These are phyloP conservation scores for Megalurothrips usitatus DNA, from an alignment of 2,888 invertebrate genomes.

Conservation along the genomic window DNA sequence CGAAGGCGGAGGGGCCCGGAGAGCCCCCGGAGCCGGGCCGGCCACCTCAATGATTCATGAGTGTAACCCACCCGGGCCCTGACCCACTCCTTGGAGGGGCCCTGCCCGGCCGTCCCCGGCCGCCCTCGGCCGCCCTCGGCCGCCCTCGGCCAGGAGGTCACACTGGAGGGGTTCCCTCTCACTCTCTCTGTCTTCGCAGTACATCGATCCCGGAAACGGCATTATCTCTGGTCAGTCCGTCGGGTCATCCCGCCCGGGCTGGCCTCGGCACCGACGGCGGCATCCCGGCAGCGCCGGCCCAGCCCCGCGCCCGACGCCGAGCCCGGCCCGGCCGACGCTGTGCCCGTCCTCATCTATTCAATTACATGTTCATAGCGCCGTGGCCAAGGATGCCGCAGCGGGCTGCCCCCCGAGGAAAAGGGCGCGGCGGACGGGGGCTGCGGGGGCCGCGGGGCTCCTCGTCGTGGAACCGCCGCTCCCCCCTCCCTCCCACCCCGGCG, in stretches of 20 bases:
- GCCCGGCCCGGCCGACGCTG: not conserved
- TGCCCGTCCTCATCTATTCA: not conserved
- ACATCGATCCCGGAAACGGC: slow-evolving; percentile 18
- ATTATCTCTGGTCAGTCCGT: not conserved
- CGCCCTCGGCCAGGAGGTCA: not conserved
- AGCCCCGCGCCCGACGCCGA: no score
- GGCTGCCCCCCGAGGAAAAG: not conserved
- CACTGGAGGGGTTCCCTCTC: not conserved
- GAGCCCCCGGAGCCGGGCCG: not conserved
- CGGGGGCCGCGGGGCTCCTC: slow-evolving; percentile 15
- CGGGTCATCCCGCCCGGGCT: not conserved
- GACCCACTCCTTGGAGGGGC: not conserved
- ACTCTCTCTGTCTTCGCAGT: not conserved
- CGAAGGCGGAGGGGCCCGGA: not conserved
- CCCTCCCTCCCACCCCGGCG: no score
- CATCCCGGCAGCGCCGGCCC: no score
- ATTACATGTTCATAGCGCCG: slow-evolving; percentile 14
- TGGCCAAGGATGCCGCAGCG: slow-evolving; percentile 24
- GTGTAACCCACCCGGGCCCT: slow-evolving; percentile 35
- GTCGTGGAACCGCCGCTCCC: no score
- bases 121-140: not conserved
- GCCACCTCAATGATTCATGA: slow-evolving; percentile 42
- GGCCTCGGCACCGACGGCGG: not conserved
- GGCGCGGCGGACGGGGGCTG: slow-evolving; percentile 17
- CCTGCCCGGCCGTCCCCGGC: slow-evolving; percentile 31